Conservation (phyloP, 2,797 vertebrate genomes). For the Sebastes steindachneri region DNA sequence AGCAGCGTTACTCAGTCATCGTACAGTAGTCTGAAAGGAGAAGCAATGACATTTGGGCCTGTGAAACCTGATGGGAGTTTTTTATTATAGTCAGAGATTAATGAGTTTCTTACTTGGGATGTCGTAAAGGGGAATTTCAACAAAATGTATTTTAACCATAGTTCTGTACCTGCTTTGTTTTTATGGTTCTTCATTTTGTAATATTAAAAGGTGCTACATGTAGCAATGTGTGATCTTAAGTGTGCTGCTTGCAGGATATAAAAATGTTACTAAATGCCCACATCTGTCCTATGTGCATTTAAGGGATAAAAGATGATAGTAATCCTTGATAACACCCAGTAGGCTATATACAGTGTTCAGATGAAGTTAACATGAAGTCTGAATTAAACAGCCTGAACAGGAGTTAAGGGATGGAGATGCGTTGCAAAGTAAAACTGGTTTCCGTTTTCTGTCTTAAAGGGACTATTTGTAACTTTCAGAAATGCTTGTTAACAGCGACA, state of each 20-base stretch:
- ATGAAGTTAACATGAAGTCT: not conserved
- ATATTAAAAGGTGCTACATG: not conserved
- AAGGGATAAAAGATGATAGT: not conserved
- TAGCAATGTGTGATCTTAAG: not conserved
- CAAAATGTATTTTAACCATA: not conserved
- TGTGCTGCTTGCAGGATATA: not conserved
- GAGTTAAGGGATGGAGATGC: not conserved
- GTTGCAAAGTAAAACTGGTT: not conserved
- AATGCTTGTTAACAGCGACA: no score
- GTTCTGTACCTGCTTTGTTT: not conserved
- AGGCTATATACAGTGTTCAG: not conserved
- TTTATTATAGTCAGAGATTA: slow-evolving; percentile 13
- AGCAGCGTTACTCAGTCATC: slow-evolving; percentile 23
- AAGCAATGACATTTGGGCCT: slow-evolving; percentile 11
- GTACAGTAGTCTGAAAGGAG: slow-evolving; percentile 26
- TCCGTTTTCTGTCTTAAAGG: not conserved
- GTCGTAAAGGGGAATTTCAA: not conserved
- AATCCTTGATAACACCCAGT: not conserved
- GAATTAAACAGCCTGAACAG: not conserved
- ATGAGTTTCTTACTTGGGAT: not conserved
- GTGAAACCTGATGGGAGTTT: slow-evolving; percentile 11
- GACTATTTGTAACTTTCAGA: no score
- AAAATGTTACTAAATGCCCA: no score
- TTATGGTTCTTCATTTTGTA: not conserved
- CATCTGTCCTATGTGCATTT: not conserved